Percentiles rank a stretch among this genome's conserved stretches.
phyloP scores from a whole-genome alignment of 2,113 vertebrate genomes.

The Serinus canaria region DNA sequence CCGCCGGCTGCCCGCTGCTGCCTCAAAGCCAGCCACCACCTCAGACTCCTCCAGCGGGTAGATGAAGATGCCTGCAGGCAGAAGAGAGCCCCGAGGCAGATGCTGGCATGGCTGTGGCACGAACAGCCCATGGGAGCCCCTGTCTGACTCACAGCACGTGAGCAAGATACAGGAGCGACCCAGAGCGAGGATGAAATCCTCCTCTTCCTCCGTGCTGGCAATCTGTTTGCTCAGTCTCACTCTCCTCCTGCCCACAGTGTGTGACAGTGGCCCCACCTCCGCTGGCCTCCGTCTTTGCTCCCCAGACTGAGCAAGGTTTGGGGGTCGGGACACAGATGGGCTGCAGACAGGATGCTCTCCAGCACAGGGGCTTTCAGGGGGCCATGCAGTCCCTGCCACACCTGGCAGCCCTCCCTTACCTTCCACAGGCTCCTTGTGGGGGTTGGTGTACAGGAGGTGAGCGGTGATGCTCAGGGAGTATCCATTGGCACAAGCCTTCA shows the following conservation, averaged over 20 bases:
- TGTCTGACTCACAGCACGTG: not conserved
- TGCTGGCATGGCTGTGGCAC: accelerated
- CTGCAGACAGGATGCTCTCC: not conserved
- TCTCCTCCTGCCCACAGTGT: not conserved
- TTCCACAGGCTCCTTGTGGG: conserved; percentile 83
- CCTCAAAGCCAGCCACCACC: conserved; percentile 89
- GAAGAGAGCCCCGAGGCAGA: not conserved
- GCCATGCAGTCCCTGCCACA: accelerated
- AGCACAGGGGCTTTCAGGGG: not conserved
- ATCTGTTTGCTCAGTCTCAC: not conserved
- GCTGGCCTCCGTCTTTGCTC: not conserved
- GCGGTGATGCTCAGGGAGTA: conserved; percentile 87
- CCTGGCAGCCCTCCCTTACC: conserved; percentile 68
- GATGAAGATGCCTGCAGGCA: conserved; percentile 85
- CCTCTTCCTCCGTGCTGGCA: not conserved
- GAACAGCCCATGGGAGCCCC: accelerated
- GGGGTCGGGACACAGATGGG: not conserved
- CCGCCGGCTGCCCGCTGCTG: conserved; percentile 75
- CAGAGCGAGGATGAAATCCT: not conserved
- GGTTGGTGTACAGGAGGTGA: conserved; percentile 86
- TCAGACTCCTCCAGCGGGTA: conserved; percentile 92
- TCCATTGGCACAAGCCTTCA: conserved; percentile 91
- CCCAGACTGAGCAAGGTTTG: not conserved
- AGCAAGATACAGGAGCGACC: accelerated
- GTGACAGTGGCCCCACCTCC: accelerated